phyloP scores from a whole-genome alignment of 2,113 vertebrate genomes.

The Cariama cristata region DNA sequence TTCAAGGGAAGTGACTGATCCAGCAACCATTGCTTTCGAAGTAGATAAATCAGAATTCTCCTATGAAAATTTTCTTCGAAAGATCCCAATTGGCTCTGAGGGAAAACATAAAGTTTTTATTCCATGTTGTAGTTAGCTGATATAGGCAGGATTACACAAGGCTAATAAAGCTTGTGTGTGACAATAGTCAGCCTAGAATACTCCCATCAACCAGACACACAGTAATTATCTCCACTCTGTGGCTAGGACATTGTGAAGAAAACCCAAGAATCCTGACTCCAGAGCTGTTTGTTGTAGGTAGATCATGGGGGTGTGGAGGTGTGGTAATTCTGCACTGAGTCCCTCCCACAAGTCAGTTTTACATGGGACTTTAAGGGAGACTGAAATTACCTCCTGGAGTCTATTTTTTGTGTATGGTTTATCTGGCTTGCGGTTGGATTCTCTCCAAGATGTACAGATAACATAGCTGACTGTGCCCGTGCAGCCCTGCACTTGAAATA shows the following conservation, averaged over 20 bases:
- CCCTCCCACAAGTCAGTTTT: not conserved
- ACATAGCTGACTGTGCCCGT: not conserved
- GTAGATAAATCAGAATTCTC: conserved; percentile 2
- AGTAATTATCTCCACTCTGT: not conserved
- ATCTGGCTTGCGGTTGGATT: not conserved
- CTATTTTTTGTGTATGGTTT: not conserved
- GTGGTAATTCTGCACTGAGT: not conserved
- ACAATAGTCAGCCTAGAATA: not conserved
- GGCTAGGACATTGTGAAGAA: not conserved
- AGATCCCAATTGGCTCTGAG: not conserved
- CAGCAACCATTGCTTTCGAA: not conserved
- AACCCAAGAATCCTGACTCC: not conserved
- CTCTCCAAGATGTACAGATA: not conserved
- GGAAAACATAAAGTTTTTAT: not conserved
- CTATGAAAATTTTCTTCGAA: not conserved
- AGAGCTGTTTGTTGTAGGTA: not conserved
- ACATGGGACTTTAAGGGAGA: not conserved
- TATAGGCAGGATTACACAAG: not conserved
- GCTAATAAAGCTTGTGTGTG: not conserved
- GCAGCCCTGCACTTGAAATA: not conserved
- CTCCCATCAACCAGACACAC: not conserved
- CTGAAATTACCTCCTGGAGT: not conserved
- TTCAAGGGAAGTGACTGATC: not conserved
- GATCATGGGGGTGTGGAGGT: not conserved
- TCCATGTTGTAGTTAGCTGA: not conserved